phyloP scores from a whole-genome alignment of 2,888 invertebrate genomes.

The Aromia moschata region DNA sequence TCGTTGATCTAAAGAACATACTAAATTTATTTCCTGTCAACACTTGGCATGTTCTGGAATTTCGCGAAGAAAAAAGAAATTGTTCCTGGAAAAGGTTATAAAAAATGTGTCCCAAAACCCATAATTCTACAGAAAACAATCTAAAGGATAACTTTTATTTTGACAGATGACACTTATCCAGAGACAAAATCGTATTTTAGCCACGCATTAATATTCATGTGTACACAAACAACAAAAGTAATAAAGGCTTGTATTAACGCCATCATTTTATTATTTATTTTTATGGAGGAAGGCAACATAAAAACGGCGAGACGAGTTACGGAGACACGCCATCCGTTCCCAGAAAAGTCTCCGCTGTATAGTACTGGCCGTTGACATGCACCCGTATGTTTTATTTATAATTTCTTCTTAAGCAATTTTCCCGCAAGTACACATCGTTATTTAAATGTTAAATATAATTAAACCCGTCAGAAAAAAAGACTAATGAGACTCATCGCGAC shows the following conservation, averaged over 20 bases:
- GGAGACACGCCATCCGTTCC: conserved; percentile 29
- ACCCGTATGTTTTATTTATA: conserved; percentile 24
- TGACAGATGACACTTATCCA: background rate
- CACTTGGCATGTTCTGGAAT: no score
- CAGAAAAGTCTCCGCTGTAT: conserved; percentile 26
- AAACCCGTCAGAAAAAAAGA: conserved; percentile 6
- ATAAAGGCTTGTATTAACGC: conserved; percentile 7
- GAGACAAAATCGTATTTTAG: background rate
- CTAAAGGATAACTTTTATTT: background rate
- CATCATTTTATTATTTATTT: conserved; percentile 22
- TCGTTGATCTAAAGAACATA: no score
- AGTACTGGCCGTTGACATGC: conserved; percentile 31
- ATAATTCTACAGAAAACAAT: background rate
- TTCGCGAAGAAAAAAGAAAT: no score
- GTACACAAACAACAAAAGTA: background rate
- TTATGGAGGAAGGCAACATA: conserved; percentile 11
- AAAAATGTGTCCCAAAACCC: no score
- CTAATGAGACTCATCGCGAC: conserved; percentile 1
- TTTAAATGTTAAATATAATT: conserved; percentile 2
- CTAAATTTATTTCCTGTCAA: no score
- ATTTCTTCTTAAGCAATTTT: conserved; percentile 27
- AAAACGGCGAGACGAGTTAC: conserved; percentile 29
- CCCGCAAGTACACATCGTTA: conserved; percentile 11
- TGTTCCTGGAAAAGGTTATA: no score
- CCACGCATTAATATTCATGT: background rate